Base-by-base conservation (phyloP, 2,113 vertebrate species). In the Charadrius vociferus region DNA sequence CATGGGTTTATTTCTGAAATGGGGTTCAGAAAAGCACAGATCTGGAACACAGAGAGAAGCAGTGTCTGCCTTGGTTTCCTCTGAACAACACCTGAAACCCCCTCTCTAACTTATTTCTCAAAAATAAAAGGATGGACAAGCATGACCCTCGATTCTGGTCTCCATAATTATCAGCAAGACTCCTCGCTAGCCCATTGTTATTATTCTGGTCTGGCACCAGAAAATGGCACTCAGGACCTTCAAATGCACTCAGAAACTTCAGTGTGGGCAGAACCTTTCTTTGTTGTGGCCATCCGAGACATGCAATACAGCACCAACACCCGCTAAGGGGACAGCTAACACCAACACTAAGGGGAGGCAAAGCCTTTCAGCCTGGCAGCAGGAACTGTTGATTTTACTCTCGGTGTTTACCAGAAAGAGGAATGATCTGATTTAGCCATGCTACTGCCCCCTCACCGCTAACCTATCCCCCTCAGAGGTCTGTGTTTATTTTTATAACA, bases 401-500 rank as follows among this genome's bases (percentile, higher is more conserved):
- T 82, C 34, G 5, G 29, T 63, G 36, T 66, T 87, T 70, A 81
- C 59, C 68, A 81, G 74, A 88, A 93, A 92, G 79, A 88, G 68
- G n/a, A 91, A 70, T 78, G 36, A 83, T 94, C 53, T 83, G 58
- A 97, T 92, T 95, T 91, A 95, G 43, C 74, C 49, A 52, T 2
- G 12, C 49, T 49, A 32, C 53, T 91, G 80, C 81, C 78, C 77
- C 61, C 88, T 86, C 88, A 81, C 30, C 7, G 9, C 58, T 83
- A 80, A 78, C 30, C 58, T 55, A 41, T 43, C 63, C 79, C 52
- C 73, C 52, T 62, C 83, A 81, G 19, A 78, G 56, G 41, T 82
- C 75, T 67, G 26, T 66, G 72, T 89, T 95, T 96, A 97, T 96
- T 97, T 97, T 95, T 95, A 61, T 52, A 74, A 81, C 2, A 1